These are phyloP conservation scores for Caenorhabditis plicata DNA, from an alignment of 2,888 invertebrate genomes.

Conservation along the genomic window DNA sequence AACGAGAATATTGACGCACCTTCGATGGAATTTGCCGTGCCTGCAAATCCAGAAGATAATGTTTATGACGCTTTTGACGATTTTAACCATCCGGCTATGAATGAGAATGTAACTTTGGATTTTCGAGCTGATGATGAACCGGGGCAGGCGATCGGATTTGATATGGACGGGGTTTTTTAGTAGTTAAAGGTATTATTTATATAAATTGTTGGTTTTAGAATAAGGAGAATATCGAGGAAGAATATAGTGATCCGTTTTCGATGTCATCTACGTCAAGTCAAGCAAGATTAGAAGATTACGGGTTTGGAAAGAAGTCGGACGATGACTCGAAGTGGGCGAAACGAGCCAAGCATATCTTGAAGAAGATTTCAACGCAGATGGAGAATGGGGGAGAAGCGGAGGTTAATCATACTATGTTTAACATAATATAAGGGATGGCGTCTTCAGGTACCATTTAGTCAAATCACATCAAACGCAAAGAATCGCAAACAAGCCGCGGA, in stretches of 20 bases:
- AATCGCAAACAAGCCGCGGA: slow-evolving; percentile 33
- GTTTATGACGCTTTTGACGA: too few species aligned
- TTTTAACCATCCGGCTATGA: too few species aligned
- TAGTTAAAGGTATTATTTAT: too few species aligned
- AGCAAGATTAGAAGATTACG: slow-evolving; percentile 24
- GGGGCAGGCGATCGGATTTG: background rate
- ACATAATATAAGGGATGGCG: background rate
- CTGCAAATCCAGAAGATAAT: too few species aligned
- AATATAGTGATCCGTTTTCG: slow-evolving; percentile 17
- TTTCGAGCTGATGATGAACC: too few species aligned
- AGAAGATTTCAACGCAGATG: slow-evolving; percentile 10
- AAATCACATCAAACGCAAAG: slow-evolving; percentile 1
- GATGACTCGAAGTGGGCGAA: slow-evolving; percentile 30
- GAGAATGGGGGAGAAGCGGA: slow-evolving; percentile 7
- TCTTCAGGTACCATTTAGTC: slow-evolving; percentile 3
- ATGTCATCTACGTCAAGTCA: slow-evolving; percentile 1
- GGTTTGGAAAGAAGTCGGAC: slow-evolving; percentile 13
- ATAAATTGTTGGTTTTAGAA: slow-evolving; percentile 15
- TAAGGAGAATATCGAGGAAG: slow-evolving; percentile 20
- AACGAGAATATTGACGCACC: slow-evolving; percentile 11
- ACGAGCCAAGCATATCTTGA: slow-evolving; percentile 24
- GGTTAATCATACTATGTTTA: background rate
- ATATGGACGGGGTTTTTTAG: background rate
- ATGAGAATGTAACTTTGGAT: too few species aligned
- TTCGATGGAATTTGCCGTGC: too few species aligned